phyloP scores from a whole-genome alignment of 2,797 vertebrate species.

The Siniperca obscura region DNA sequence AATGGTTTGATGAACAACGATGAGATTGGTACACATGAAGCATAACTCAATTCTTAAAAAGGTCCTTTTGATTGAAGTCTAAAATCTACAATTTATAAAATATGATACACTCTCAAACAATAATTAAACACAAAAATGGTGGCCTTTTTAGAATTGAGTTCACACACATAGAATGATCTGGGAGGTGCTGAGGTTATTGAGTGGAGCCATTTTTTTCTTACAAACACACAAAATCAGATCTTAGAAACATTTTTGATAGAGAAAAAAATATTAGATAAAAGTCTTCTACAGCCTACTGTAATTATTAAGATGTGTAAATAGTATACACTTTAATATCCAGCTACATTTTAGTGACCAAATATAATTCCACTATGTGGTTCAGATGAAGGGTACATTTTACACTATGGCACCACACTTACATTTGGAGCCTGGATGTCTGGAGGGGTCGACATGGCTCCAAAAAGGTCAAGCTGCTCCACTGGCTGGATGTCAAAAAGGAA shows the following conservation, averaged over 20 bases:
- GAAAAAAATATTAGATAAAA: not conserved
- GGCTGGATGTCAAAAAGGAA: slow-evolving; percentile 81
- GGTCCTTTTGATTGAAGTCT: not conserved
- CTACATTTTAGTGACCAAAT: not conserved
- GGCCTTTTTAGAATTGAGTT: slow-evolving; percentile 63
- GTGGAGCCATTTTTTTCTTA: not conserved
- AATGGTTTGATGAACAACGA: slow-evolving; percentile 46
- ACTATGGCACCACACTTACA: slow-evolving; percentile 86
- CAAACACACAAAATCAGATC: not conserved
- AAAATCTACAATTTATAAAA: not conserved
- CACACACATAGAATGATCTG: slow-evolving; percentile 47
- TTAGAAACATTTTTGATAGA: not conserved
- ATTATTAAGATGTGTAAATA: not conserved
- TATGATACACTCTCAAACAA: not conserved
- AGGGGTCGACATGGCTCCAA: slow-evolving; percentile 98
- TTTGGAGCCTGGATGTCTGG: slow-evolving; percentile 91
- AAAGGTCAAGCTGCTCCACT: slow-evolving; percentile 92
- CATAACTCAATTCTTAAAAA: slow-evolving; percentile 62
- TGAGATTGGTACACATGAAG: slow-evolving; percentile 51
- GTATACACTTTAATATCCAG: not conserved
- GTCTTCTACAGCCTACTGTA: not conserved
- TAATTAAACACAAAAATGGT: not conserved
- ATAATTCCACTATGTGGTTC: slow-evolving; percentile 21
- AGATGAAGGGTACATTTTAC: slow-evolving; percentile 45
- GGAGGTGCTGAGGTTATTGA: slow-evolving; percentile 22